These are phyloP conservation scores for Eulemur mongoz DNA, from an alignment of 2,797 vertebrate genomes.

Conservation along the genomic window DNA sequence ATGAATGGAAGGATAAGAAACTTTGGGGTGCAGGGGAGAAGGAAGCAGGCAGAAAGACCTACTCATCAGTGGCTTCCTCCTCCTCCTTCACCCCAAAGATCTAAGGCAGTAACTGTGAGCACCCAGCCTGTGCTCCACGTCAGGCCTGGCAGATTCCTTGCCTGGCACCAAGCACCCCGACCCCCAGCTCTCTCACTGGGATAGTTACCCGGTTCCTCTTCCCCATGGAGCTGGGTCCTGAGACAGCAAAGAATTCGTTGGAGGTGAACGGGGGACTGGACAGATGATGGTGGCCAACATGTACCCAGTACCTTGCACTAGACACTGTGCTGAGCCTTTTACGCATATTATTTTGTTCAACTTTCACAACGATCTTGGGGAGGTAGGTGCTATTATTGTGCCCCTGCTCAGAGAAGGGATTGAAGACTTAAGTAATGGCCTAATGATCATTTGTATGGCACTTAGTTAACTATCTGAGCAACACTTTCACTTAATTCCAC, in stretches of 20 bases:
- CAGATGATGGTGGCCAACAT: neutral
- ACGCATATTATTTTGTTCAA: neutral
- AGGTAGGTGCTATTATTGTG: neutral
- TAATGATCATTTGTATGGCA: neutral
- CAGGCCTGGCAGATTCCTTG: neutral
- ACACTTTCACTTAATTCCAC: neutral
- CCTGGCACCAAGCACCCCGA: neutral
- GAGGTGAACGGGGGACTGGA: neutral
- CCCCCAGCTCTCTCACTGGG: neutral
- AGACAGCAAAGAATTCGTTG: neutral
- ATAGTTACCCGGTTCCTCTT: neutral
- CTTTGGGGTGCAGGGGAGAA: neutral
- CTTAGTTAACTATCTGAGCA: neutral
- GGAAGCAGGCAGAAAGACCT: neutral
- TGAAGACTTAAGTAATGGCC: neutral
- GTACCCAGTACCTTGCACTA: too few species aligned
- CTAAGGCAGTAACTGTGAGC: neutral
- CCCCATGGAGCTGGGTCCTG: neutral
- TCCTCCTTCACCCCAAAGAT: neutral
- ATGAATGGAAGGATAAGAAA: neutral
- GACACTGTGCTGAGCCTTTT: neutral
- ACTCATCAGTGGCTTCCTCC: neutral
- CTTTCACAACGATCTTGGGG: neutral
- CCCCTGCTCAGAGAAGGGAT: neutral
- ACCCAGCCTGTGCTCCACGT: neutral